Conservation (phyloP, 2,113 vertebrate species). For the Oreochromis niloticus region DNA sequence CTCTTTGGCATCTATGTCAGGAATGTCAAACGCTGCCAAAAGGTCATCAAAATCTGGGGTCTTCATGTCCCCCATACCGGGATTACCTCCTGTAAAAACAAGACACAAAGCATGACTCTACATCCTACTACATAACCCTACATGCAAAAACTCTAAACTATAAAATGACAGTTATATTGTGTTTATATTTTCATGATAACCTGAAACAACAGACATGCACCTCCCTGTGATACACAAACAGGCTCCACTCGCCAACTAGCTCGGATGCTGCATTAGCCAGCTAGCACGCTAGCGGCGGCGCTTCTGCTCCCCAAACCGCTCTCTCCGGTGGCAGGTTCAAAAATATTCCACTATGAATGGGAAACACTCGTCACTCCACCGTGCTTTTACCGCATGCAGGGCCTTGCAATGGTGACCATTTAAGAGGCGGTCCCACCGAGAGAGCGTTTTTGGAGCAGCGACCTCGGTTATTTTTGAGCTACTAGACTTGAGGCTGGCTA, state of each 20-base stretch:
- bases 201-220: not conserved
- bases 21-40: constrained; percentile 92
- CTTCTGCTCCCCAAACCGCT: constrained; percentile 8
- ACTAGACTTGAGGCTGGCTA: constrained; percentile 48
- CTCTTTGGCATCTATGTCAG: constrained; percentile 91
- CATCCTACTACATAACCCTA: not conserved
- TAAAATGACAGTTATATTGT: not conserved
- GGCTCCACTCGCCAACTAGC: not conserved
- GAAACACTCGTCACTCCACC: not conserved
- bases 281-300: constrained; percentile 38
- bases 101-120: not conserved
- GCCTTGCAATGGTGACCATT: not conserved
- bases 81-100: constrained; percentile 60
- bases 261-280: constrained; percentile 15
- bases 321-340: not conserved
- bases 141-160: not conserved
- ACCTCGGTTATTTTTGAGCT: constrained; percentile 42
- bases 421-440: not conserved
- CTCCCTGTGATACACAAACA: not conserved
- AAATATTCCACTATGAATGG: constrained; percentile 21
- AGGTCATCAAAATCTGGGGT: constrained; percentile 95
- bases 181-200: not conserved
- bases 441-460: not conserved
- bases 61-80: constrained; percentile 95
- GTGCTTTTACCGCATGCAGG: not conserved